A percentile compares a stretch with the other conserved stretches of the same genome.
Conservation (phyloP, 2,888 invertebrate species). For the Bellardia bayeri region DNA sequence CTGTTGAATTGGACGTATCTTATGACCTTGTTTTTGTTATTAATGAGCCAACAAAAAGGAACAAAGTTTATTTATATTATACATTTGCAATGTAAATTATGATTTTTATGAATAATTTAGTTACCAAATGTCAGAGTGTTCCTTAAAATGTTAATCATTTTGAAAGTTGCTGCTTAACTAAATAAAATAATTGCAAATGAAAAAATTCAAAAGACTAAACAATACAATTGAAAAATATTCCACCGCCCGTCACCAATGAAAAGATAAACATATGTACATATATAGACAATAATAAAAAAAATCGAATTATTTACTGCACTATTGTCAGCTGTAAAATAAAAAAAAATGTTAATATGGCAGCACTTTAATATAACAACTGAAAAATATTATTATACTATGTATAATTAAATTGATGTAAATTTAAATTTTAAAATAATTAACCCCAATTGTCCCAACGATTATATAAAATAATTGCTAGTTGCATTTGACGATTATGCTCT, state of each 20-base stretch:
- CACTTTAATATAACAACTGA: not conserved
- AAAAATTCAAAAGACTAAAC: not conserved
- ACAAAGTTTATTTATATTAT: slow-evolving; percentile 6
- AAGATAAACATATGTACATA: slow-evolving; percentile 9
- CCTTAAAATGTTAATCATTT: slow-evolving; percentile 51
- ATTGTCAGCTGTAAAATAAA: slow-evolving; percentile 5
- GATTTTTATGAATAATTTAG: not conserved
- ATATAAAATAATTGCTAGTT: too few relatives aligned
- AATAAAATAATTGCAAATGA: not conserved
- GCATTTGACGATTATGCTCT: too few relatives aligned
- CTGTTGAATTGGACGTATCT: slow-evolving; percentile 40
- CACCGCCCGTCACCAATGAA: not conserved
- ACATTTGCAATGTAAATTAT: not conserved
- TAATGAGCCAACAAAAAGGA: not conserved
- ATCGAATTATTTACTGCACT: not conserved
- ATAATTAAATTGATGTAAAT: too few relatives aligned
- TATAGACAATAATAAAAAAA: not conserved
- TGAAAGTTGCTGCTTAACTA: not conserved
- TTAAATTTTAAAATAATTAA: too few relatives aligned
- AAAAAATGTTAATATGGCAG: slow-evolving; percentile 14
- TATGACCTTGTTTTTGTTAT: slow-evolving; percentile 51
- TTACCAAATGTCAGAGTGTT: slow-evolving; percentile 56
- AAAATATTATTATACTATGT: too few relatives aligned
- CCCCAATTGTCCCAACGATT: too few relatives aligned
- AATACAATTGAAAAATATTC: not conserved